A percentile compares a stretch with the other conserved stretches of the same genome.
These are phyloP conservation scores for Trileptium ribeirensis DNA, from an alignment of 2,888 invertebrate genomes.

Conservation along the genomic window DNA sequence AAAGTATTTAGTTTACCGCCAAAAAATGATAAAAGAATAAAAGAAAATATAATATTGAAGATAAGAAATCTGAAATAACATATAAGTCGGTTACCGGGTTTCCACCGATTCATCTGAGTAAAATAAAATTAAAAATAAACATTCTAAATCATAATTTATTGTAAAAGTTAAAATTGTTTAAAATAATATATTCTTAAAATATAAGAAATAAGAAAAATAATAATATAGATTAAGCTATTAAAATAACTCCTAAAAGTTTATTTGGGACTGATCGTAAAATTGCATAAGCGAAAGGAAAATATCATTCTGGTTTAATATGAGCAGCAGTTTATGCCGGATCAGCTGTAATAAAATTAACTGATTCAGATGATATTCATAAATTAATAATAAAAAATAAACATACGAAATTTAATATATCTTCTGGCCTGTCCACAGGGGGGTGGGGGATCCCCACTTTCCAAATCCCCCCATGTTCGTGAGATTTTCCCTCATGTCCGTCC, in stretches of 20 bases:
- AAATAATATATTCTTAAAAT: not conserved
- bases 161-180: slow-evolving; percentile 49
- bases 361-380: not conserved
- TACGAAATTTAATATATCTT: slow-evolving; percentile 59
- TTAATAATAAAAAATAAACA: slow-evolving; percentile 57
- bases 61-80: slow-evolving; percentile 60
- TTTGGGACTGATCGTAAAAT: slow-evolving; percentile 72
- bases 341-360: slow-evolving; percentile 66
- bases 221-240: slow-evolving; percentile 62
- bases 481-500: no score
- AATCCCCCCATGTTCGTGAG: no score
- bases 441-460: no score
- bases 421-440: no score
- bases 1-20: no score
- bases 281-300: slow-evolving; percentile 73
- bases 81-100: slow-evolving; percentile 65
- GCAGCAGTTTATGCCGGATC: slow-evolving; percentile 65
- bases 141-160: slow-evolving; percentile 60
- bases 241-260: slow-evolving; percentile 69
- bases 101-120: slow-evolving; percentile 67
- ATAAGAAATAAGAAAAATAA: slow-evolving; percentile 58
- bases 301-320: slow-evolving; percentile 77
- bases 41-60: slow-evolving; percentile 59
- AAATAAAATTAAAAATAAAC: slow-evolving; percentile 54
- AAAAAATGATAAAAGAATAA: slow-evolving; percentile 60